phyloP scores from a whole-genome alignment of 2,113 vertebrate species.

The Chrysemys picta region DNA sequence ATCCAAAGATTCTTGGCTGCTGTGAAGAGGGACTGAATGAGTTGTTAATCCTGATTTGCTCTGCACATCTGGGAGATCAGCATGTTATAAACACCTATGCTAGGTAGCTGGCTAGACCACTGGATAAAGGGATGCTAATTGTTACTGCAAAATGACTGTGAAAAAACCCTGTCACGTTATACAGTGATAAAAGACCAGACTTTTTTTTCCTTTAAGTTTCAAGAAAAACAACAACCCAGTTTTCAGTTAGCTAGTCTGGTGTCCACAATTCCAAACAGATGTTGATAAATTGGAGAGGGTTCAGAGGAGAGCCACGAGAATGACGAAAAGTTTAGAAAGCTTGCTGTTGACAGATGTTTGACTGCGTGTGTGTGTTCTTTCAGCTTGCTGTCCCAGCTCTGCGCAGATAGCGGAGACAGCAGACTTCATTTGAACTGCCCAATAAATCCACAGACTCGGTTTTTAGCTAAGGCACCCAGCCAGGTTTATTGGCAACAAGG shows the following conservation, averaged over 20 bases:
- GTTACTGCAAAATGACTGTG: not conserved
- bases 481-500: too few species aligned
- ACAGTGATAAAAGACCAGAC: not conserved
- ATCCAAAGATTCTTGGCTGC: not conserved
- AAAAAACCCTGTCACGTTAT: not conserved
- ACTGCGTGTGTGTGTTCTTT: too few species aligned
- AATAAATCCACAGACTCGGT: too few species aligned
- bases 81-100: not conserved
- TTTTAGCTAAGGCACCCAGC: too few species aligned
- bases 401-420: too few species aligned
- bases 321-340: not conserved
- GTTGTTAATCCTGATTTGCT: not conserved
- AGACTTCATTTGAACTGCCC: too few species aligned
- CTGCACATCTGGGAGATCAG: not conserved
- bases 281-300: not conserved
- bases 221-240: not conserved
- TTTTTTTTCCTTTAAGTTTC: slow-evolving; percentile 19
- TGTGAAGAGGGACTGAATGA: not conserved
- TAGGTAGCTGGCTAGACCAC: not conserved
- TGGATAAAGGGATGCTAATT: not conserved
- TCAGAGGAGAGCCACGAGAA: not conserved
- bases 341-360: not conserved
- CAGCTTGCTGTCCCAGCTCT: too few species aligned
- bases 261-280: too few species aligned
- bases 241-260: not conserved